Evolutionary conservation across 2,797 vertebrate genomes (phyloP), one percentile per base, ranked within the genome.

Genomic region (Myotis vivesi): DNA sequence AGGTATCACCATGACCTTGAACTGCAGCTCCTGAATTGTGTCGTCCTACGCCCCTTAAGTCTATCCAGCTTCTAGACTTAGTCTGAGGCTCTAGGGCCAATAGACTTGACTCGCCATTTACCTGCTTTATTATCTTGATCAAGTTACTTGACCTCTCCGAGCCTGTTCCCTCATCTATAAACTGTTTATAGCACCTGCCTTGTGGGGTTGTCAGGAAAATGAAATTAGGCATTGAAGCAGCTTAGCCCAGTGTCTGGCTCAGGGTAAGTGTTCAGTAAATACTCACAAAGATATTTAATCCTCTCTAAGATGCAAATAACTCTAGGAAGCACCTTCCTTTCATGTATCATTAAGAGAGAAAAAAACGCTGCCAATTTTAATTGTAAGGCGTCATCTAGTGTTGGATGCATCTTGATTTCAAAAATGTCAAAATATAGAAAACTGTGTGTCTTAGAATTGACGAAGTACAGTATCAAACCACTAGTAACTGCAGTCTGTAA

Each of bases 81-180:
- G 84, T 22, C 53, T 68, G 41, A 59, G 49, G 49, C 23, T 73
- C 49, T 13, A 51, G 53, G 77, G 38, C 49, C 83, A 41, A 51
- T 28, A 77, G 66, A 76, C 6, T 73, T 3, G 6, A 71, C 71
- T 81, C 76, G 28, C n/a, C 25, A 6, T 81, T 81, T 59, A 36
- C 53, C 89, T 72, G 64, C 38, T 82, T 66, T 92, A 51, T 82
- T 68, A 36, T 85, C 77, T 59, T 49, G 28, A n/a, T 25, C 62
- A 55, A 76, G 23, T 93, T 66, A 57, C 75, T 89, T 46, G 36
- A 36, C 87, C 30, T 87, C 77, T 93, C 95, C n/a, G 36, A 87
- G 49, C 49, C 51, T 73, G n/a, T 55, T 75, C 81, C 51, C 64
- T 81, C 44, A 19, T 30, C 51, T 91, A 28, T 68, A 72, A 66